Percentiles rank a stretch among this genome's conserved stretches.
phyloP scores from a whole-genome alignment of 2,113 vertebrate genomes.

The Colius striatus region DNA sequence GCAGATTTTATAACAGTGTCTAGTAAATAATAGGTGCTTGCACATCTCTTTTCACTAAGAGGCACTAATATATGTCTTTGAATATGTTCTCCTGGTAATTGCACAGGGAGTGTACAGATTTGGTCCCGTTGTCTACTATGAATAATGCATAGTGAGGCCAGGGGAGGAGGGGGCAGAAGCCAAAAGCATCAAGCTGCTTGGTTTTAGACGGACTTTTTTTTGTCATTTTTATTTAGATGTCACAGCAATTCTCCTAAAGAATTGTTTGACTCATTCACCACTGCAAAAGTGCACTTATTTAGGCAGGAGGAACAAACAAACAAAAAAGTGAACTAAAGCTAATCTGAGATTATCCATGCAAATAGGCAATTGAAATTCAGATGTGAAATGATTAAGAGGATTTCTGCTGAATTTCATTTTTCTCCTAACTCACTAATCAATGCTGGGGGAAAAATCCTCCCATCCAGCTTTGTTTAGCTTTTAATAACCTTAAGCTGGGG shows the following conservation, averaged over 20 bases:
- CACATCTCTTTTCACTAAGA: constrained; percentile 69
- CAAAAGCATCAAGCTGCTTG: constrained; percentile 15
- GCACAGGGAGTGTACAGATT: constrained; percentile 49
- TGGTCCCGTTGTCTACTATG: constrained; percentile 63
- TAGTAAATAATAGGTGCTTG: constrained; percentile 68
- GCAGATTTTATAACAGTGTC: constrained; percentile 70
- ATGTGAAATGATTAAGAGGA: constrained; percentile 34
- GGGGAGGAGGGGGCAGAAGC: not conserved
- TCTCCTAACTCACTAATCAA: constrained; percentile 11
- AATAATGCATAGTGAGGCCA: constrained; percentile 61
- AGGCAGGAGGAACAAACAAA: not conserved
- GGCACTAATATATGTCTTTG: constrained; percentile 67
- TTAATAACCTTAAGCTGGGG: not conserved
- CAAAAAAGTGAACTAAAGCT: not conserved
- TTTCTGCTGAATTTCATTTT: constrained; percentile 30
- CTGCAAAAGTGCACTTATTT: not conserved
- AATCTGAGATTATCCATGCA: constrained; percentile 49
- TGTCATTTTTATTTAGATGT: constrained; percentile 60
- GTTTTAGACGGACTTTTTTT: constrained; percentile 55
- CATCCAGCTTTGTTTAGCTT: not conserved
- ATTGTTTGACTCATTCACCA: not conserved
- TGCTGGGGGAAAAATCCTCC: not conserved
- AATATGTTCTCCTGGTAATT: constrained; percentile 68
- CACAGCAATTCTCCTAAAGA: constrained; percentile 19
- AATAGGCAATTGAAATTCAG: constrained; percentile 38